Evolutionary conservation across 2,888 invertebrate genomes (phyloP), one percentile per base, ranked within the genome.

Genomic region (Erebia epiphron): DNA sequence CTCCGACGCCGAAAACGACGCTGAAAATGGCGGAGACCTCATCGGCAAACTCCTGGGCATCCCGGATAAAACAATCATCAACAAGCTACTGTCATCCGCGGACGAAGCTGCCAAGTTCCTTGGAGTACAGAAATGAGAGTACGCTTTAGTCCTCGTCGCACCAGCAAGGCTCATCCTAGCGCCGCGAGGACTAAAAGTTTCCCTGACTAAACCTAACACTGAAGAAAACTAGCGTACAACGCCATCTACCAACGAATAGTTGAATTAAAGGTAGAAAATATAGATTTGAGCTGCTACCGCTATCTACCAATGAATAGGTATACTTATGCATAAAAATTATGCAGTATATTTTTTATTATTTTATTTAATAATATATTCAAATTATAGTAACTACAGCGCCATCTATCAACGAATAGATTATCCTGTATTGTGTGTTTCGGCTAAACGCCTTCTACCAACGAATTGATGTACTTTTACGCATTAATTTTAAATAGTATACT

Each of bases 1-100:
- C 26, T 90, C 91, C 3, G 91, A 94, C 77, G 79, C 86, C 1
- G 90, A 95, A 76, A 92, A 94, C 81, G 86, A 94, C 75, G 92
- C 94, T 0, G 95, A 95, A 81, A 94, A 94, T 60, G 94, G 94
- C 66, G 94, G 95, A 73, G 98, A 98, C 85, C 94, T 98, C 70
- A 98, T 98, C 78, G 98, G 98, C 11, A 98, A 98, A 87, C 94
- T 98, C 1, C 92, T 98, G 18, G 98, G 98, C 0, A 97, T 98
- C 73, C 95, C 97, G 57, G 98, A 98, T 86, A 95, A 96, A 77
- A 96, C 96, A 16, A 95, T 97, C 73, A 96, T 98, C 68, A 98
- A 98, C 82, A 96, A 96, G 87, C 95, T 97, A 75, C 94, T 98
- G 49, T 95, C 96, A 3, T 97, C 97, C 1, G 95, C 96, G 0